Evolutionary conservation across 2,888 invertebrate genomes (phyloP).

Genomic region (Adineta ricciae): DNA sequence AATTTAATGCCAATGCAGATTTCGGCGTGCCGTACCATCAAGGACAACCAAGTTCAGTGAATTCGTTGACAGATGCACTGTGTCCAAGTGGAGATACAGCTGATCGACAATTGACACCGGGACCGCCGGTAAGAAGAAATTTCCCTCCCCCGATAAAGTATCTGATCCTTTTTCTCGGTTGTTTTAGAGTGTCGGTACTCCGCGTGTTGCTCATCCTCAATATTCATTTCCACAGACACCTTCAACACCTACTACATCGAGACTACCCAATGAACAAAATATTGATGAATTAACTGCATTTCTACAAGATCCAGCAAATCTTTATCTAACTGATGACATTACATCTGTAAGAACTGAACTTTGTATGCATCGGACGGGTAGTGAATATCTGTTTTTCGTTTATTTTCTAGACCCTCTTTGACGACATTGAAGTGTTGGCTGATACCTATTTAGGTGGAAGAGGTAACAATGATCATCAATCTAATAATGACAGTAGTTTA

Average conservation of each 20-base stretch:
- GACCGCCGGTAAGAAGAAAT: neutral
- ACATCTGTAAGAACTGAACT: neutral
- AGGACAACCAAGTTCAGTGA: neutral
- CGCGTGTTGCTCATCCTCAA: neutral
- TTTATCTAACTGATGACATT: neutral
- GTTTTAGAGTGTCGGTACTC: neutral
- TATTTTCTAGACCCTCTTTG: neutral
- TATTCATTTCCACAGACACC: constrained; percentile 6
- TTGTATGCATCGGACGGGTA: neutral
- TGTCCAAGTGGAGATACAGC: neutral
- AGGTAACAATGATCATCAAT: neutral
- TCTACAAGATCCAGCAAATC: neutral
- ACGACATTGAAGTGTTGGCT: constrained; percentile 9
- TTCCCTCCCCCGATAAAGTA: too few relatives aligned
- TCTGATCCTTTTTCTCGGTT: too few relatives aligned
- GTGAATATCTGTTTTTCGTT: neutral
- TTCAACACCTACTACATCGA: neutral
- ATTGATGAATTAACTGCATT: neutral
- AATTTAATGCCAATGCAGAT: neutral
- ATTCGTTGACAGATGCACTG: neutral
- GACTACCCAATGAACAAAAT: neutral
- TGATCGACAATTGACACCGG: constrained; percentile 2
- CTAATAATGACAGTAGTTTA: neutral
- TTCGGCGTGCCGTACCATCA: neutral
- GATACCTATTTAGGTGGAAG: neutral